These are phyloP conservation scores for Meiosimyza platycephala DNA, from an alignment of 2,888 invertebrate species.

Conservation along the genomic window DNA sequence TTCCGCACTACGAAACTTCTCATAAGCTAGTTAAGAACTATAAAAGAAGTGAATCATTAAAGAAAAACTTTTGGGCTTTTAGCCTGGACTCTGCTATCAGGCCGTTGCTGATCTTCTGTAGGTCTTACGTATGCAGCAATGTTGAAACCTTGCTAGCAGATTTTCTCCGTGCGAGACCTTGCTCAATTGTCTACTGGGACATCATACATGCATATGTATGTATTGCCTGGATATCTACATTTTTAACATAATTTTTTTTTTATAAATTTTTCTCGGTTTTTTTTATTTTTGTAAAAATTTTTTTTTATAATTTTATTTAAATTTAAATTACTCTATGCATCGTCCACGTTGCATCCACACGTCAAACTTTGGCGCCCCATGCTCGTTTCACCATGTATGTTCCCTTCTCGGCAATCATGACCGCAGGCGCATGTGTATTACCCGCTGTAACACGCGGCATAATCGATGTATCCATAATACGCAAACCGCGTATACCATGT, in stretches of 20 bases:
- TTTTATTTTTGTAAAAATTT: slow-evolving; percentile 31
- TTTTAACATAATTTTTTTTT: slow-evolving; percentile 35
- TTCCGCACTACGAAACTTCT: too few relatives aligned
- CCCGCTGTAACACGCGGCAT: slow-evolving; percentile 83
- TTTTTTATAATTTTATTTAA: slow-evolving; percentile 19
- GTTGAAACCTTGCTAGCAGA: too few relatives aligned
- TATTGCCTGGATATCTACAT: background rate
- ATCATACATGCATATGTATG: too few relatives aligned
- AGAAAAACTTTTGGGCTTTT: too few relatives aligned
- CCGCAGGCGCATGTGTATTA: slow-evolving; percentile 82
- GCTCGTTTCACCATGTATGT: slow-evolving; percentile 64
- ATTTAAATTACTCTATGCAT: slow-evolving; percentile 65
- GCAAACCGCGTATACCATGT: slow-evolving; percentile 75
- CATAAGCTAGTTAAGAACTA: too few relatives aligned
- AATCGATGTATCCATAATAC: slow-evolving; percentile 83
- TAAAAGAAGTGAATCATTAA: too few relatives aligned
- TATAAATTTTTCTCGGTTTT: slow-evolving; percentile 29
- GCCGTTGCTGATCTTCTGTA: too few relatives aligned
- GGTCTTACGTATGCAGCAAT: too few relatives aligned
- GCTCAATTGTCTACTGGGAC: too few relatives aligned
- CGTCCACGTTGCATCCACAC: slow-evolving; percentile 63
- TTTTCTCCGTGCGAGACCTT: too few relatives aligned
- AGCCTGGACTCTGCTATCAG: too few relatives aligned
- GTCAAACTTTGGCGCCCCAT: slow-evolving; percentile 66
- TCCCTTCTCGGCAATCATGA: slow-evolving; percentile 84